Evolutionary conservation across 2,888 invertebrate species (phyloP).

Genomic region (Tenthredo amoena): DNA sequence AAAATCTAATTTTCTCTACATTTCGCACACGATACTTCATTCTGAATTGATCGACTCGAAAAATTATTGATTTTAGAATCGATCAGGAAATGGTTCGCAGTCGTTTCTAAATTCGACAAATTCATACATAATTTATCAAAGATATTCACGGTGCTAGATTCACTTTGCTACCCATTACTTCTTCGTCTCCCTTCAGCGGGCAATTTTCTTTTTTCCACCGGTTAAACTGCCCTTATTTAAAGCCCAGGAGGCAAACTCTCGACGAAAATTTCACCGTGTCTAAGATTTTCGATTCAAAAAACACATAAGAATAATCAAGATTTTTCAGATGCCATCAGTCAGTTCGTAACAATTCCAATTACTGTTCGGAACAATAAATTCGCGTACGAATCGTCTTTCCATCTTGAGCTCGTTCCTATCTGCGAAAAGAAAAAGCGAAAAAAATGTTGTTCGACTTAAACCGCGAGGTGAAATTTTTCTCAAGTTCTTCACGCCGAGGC

Average conservation of each 20-base stretch:
- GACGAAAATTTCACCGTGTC: not conserved
- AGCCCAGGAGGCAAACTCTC: not conserved
- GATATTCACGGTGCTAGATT: not conserved
- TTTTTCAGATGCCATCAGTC: no score
- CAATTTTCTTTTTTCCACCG: not conserved
- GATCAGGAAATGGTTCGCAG: not conserved
- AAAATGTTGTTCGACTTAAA: conserved; percentile 23
- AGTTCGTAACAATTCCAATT: not conserved
- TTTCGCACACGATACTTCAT: not conserved
- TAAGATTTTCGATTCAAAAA: not conserved
- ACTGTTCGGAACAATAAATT: not conserved
- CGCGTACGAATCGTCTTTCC: not conserved
- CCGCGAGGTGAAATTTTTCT: not conserved
- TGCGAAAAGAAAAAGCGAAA: not conserved
- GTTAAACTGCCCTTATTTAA: not conserved
- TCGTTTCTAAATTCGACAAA: not conserved
- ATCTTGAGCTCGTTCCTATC: not conserved
- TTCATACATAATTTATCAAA: not conserved
- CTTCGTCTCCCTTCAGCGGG: not conserved
- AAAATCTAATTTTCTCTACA: no score
- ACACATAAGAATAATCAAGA: no score
- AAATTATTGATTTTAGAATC: not conserved
- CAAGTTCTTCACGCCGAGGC: not conserved
- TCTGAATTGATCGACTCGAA: not conserved
- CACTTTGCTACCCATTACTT: not conserved